phyloP scores from a whole-genome alignment of 2,888 invertebrate species.

The Vannuccia rotundouncinata region DNA sequence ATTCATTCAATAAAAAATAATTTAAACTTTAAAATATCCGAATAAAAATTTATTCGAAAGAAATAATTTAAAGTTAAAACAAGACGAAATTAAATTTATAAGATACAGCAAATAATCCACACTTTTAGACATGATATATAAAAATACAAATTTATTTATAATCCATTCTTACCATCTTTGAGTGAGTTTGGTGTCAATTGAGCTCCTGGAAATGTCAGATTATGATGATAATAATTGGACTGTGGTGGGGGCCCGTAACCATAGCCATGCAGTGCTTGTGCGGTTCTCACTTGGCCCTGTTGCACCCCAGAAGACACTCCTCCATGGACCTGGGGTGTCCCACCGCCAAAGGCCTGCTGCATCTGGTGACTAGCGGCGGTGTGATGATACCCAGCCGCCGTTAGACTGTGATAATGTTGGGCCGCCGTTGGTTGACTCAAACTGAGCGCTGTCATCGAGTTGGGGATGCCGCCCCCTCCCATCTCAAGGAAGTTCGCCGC shows the following conservation, averaged over 20 bases:
- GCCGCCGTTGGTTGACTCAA: too few relatives aligned
- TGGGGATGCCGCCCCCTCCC: background rate
- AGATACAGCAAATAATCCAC: too few relatives aligned
- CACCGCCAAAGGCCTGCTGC: slow-evolving; percentile 19
- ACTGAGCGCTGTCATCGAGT: background rate
- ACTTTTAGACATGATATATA: too few relatives aligned
- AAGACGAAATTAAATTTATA: too few relatives aligned
- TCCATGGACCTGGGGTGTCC: background rate
- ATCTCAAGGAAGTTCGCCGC: background rate
- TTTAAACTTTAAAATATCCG: too few relatives aligned
- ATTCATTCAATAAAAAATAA: too few relatives aligned
- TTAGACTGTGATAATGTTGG: slow-evolving; percentile 10
- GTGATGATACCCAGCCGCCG: slow-evolving; percentile 5
- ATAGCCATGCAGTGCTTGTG: background rate
- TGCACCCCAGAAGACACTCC: background rate
- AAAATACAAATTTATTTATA: too few relatives aligned
- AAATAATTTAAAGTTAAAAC: too few relatives aligned
- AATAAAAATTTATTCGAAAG: too few relatives aligned
- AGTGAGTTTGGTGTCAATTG: slow-evolving; percentile 32
- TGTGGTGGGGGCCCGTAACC: background rate
- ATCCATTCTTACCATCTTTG: slow-evolving; percentile 35
- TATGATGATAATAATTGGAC: slow-evolving; percentile 32
- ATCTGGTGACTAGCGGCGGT: background rate
- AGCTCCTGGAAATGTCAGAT: slow-evolving; percentile 18
- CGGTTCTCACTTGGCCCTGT: background rate